Evolutionary conservation across 1,140 invertebrate genomes (phyloP), one percentile per base, ranked within the genome.

Genomic region (Tetramorium alpestre): DNA sequence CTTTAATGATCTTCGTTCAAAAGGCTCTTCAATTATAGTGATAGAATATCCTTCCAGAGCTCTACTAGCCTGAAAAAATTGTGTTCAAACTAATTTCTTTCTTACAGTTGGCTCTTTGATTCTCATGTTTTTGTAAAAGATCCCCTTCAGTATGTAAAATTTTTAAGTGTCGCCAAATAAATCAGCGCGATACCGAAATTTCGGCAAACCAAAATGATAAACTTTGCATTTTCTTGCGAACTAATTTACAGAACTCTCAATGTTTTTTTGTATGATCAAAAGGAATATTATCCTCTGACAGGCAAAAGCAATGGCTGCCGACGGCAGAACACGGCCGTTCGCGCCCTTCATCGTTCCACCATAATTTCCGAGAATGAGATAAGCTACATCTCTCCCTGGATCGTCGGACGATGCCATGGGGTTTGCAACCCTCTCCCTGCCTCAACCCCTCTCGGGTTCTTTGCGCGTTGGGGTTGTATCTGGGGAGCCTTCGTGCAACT

Each of bases 311-410:
- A 91, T 89, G 90, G 91, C 84, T 90, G 90, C 85, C 54, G 76
- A 80, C 64, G 70, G 88, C 78, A 78, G 49, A 84, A 73, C 85
- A 64, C 58, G 38, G 75, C 49, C 47, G 81, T 80, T 22, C 44
- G 58, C 44, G 62, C 93, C 94, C 94, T 94, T 94, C 92, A 91
- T 89, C 91, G 91, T 92, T 93, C 92, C 90, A 92, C 93, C 92
- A 94, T 94, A 94, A 94, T 94, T 95, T 94, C 93, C 89, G 89
- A 91, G 91, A 93, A 94, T 92, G 92, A 94, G 94, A 95, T 95
- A 95, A 95, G 93, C 93, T 93, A 91, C 80, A 91, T 92, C 91
- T 92, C 91, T 78, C 86, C 87, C 78, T 80, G 84, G 80, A 90
- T 88, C 89, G 87, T 88, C 88, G 87, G 78, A 84, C 85, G 87